Evolutionary conservation across 2,888 invertebrate genomes (phyloP).

Genomic region (Chaitophorus viminalis): DNA sequence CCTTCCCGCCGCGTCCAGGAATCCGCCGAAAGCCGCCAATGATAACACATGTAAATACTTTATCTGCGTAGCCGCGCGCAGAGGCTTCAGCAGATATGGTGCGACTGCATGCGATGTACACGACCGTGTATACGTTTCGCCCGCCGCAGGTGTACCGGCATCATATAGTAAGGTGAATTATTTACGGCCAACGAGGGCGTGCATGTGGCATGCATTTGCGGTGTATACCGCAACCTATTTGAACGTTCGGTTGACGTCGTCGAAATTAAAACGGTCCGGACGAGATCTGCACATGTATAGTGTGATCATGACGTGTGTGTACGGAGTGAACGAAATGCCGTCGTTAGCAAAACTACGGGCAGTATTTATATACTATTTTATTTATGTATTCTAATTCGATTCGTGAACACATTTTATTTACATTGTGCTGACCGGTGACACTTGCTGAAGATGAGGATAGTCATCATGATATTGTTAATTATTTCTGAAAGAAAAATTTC

Average conservation of each 20-base stretch:
- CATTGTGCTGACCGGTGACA: too few species aligned
- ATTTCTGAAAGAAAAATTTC: too few species aligned
- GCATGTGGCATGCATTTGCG: slow-evolving; percentile 18
- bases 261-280: slow-evolving; percentile 31
- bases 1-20: not conserved
- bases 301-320: not conserved
- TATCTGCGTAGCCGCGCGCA: too few species aligned
- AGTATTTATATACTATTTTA: not conserved
- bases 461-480: too few species aligned
- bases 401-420: not conserved
- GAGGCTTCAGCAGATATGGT: too few species aligned
- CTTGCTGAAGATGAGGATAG: too few species aligned
- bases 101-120: not conserved
- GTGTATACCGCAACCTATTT: not conserved
- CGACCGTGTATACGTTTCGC: not conserved
- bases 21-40: not conserved
- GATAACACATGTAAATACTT: too few species aligned
- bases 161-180: too few species aligned
- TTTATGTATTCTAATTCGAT: not conserved
- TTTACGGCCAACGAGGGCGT: slow-evolving; percentile 7
- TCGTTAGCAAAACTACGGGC: not conserved
- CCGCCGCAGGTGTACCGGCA: not conserved
- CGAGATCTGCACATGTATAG: not conserved
- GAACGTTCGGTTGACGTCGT: slow-evolving; percentile 23
- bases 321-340: slow-evolving; percentile 7